A percentile compares a stretch with the other conserved stretches of the same genome.
Conservation (phyloP, 2,888 invertebrate species). For the Acrobasis repandana region DNA sequence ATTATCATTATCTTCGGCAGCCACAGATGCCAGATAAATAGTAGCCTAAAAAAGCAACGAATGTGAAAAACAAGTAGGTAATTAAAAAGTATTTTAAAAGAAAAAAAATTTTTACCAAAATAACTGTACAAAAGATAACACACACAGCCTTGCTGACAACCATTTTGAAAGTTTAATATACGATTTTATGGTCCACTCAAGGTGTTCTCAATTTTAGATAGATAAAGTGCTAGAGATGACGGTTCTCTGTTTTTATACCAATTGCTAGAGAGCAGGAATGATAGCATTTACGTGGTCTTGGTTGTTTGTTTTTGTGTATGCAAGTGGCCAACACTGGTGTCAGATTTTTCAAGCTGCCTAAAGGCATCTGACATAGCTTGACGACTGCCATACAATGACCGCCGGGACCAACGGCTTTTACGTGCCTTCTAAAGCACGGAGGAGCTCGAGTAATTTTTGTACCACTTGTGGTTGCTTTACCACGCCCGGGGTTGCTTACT, state of each 20-base stretch:
- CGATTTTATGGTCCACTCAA: neutral
- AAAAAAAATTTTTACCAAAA: neutral
- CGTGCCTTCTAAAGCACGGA: too few relatives aligned
- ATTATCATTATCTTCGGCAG: neutral
- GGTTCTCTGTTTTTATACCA: slow-evolving; percentile 1
- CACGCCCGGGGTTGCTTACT: too few relatives aligned
- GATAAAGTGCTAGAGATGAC: neutral
- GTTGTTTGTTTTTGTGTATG: too few relatives aligned
- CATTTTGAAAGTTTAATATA: neutral
- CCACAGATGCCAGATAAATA: neutral
- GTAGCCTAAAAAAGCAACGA: neutral
- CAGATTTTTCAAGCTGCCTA: too few relatives aligned
- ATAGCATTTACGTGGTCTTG: neutral
- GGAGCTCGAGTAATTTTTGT: too few relatives aligned
- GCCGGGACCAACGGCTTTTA: too few relatives aligned
- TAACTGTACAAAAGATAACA: neutral
- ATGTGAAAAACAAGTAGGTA: neutral
- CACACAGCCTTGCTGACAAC: neutral
- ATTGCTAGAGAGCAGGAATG: neutral
- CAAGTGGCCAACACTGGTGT: too few relatives aligned
- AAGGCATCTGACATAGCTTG: too few relatives aligned
- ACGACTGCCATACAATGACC: too few relatives aligned
- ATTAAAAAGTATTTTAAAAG: too few relatives aligned
- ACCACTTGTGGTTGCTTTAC: too few relatives aligned
- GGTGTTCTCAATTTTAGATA: neutral